phyloP scores from a whole-genome alignment of 2,113 vertebrate species.

The Channa argus region DNA sequence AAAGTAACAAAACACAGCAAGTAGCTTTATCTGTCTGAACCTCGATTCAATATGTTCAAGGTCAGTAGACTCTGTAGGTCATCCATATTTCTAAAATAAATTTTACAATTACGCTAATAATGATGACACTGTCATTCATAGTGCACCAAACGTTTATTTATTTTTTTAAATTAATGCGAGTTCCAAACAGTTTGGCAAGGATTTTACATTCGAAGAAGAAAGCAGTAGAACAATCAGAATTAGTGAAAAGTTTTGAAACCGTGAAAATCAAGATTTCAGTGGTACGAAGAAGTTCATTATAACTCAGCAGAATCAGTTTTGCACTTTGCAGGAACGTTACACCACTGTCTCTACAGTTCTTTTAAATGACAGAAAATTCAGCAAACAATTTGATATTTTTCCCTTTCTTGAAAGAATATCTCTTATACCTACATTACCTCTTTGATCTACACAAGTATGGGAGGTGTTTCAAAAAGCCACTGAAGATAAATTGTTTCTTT shows the following conservation, averaged over 20 bases:
- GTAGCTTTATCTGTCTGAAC: too few relatives aligned
- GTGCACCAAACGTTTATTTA: too few relatives aligned
- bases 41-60: too few relatives aligned
- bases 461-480: constrained; percentile 1
- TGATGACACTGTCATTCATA: too few relatives aligned
- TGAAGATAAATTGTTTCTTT: background rate
- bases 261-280: background rate
- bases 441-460: background rate
- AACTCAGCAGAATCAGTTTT: constrained; percentile 24
- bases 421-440: constrained; percentile 1
- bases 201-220: background rate
- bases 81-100: too few relatives aligned
- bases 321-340: constrained; percentile 6
- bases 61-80: too few relatives aligned
- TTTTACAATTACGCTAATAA: too few relatives aligned
- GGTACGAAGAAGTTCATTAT: constrained; percentile 15
- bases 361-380: constrained; percentile 35
- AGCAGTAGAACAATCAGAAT: background rate
- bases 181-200: background rate
- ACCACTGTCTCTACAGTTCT: constrained; percentile 3
- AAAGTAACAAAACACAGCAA: too few relatives aligned
- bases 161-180: too few relatives aligned
- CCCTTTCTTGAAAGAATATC: constrained; percentile 1
- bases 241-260: constrained; percentile 6
- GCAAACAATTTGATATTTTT: background rate